phyloP scores from a whole-genome alignment of 1,140 invertebrate genomes.

The Ectropis grisescens region DNA sequence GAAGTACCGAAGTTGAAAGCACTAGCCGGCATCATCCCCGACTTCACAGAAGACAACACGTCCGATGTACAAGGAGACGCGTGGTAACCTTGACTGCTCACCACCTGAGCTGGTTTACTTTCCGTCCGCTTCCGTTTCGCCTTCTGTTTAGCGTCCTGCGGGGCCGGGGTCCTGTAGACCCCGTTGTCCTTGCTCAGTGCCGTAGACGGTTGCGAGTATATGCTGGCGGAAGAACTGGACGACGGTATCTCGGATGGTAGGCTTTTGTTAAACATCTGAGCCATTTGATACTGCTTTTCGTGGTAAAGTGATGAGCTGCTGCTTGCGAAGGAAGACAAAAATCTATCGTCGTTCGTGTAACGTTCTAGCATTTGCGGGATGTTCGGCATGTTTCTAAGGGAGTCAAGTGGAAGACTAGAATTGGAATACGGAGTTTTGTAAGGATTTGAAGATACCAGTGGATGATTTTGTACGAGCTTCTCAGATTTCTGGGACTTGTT shows the following conservation, averaged over 20 bases:
- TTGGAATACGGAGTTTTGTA: constrained; percentile 54
- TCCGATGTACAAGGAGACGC: constrained; percentile 27
- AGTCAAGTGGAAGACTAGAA: constrained; percentile 47
- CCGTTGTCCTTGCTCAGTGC: constrained; percentile 41
- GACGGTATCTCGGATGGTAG: constrained; percentile 41
- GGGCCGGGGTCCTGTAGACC: constrained; percentile 31
- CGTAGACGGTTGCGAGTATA: constrained; percentile 38
- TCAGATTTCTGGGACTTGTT: constrained; percentile 44
- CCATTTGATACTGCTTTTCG: constrained; percentile 64
- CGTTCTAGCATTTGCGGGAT: constrained; percentile 74
- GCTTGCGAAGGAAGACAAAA: constrained; percentile 48
- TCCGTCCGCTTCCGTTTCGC: constrained; percentile 47
- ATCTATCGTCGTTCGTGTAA: constrained; percentile 70
- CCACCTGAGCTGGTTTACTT: constrained; percentile 69
- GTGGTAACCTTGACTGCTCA: constrained; percentile 60
- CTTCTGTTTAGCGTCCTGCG: constrained; percentile 27
- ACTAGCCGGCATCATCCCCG: constrained; percentile 76
- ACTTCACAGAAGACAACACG: constrained; percentile 52
- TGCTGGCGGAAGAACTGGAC: constrained; percentile 25
- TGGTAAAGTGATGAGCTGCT: constrained; percentile 49
- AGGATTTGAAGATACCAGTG: constrained; percentile 32
- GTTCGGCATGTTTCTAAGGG: constrained; percentile 68
- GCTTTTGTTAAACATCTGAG: constrained; percentile 69
- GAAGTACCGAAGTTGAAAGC: constrained; percentile 79
- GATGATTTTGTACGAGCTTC: constrained; percentile 43